A percentile compares a stretch with the other conserved stretches of the same genome.
Evolutionary conservation across 2,113 vertebrate genomes (phyloP).

Genomic region (Brienomyrus longianalis): DNA sequence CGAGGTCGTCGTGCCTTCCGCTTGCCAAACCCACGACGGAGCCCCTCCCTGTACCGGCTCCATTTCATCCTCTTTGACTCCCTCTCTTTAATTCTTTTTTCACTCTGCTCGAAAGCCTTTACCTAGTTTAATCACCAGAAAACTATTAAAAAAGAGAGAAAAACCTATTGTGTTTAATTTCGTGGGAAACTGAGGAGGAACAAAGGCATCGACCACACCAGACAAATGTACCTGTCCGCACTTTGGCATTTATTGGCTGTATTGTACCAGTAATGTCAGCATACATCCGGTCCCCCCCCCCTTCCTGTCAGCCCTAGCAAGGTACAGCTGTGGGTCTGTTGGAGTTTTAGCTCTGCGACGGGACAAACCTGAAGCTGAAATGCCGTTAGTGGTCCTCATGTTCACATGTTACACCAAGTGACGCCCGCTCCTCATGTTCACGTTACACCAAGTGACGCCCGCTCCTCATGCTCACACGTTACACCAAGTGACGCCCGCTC

Average conservation of each 20-base stretch:
- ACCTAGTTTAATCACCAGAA: constrained; percentile 29
- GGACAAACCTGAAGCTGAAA: neutral
- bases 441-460: no score
- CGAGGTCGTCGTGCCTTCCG: constrained; percentile 52
- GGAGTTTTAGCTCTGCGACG: neutral
- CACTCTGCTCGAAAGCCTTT: constrained; percentile 25
- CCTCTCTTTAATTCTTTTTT: constrained; percentile 12
- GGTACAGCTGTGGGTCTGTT: neutral
- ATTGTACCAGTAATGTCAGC: neutral
- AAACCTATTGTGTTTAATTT: neutral
- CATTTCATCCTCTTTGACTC: constrained; percentile 44
- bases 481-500: no score
- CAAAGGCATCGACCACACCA: neutral
- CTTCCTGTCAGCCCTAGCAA: neutral
- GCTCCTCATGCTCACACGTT: no score
- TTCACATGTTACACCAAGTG: neutral
- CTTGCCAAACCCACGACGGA: constrained; percentile 54
- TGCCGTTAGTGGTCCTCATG: neutral
- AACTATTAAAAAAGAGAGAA: neutral
- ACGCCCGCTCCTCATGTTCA: neutral
- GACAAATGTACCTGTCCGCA: neutral
- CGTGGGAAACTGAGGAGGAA: neutral
- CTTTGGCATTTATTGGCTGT: neutral
- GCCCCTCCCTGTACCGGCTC: constrained; percentile 46
- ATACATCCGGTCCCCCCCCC: neutral